Percentiles rank a stretch among this genome's conserved stretches.
phyloP scores from a whole-genome alignment of 2,113 vertebrate genomes.

The Empidonax alnorum region DNA sequence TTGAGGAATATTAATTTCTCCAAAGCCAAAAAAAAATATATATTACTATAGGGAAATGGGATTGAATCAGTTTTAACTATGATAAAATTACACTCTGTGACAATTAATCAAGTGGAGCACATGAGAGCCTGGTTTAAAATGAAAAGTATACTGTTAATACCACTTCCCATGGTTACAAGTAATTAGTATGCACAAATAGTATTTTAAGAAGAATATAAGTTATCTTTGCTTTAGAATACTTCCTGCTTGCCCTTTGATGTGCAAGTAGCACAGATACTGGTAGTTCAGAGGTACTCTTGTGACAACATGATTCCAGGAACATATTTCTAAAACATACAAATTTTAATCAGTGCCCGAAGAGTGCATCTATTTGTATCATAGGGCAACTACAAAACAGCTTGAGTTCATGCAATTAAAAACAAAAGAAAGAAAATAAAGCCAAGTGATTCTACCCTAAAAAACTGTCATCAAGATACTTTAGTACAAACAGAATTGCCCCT shows the following conservation, averaged over 20 bases:
- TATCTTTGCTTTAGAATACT: background rate
- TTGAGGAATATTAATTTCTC: constrained; percentile 74
- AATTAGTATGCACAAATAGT: constrained; percentile 53
- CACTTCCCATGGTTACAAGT: constrained; percentile 19
- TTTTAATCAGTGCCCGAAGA: constrained; percentile 27
- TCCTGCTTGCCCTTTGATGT: background rate
- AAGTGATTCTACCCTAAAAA: background rate
- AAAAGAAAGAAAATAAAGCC: background rate
- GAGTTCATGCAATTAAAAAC: background rate
- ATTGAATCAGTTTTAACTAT: constrained; percentile 70
- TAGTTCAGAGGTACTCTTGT: background rate
- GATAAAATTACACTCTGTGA: constrained; percentile 66
- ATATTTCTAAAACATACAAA: constrained; percentile 30
- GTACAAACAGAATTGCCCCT: constrained; percentile 10
- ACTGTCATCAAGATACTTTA: background rate
- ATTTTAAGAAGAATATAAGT: constrained; percentile 35
- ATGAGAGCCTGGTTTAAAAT: constrained; percentile 51
- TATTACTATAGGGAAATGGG: constrained; percentile 67
- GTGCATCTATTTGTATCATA: background rate
- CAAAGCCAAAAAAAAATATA: constrained; percentile 38
- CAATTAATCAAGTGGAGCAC: constrained; percentile 66
- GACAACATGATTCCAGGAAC: background rate
- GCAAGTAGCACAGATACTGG: background rate
- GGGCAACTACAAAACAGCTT: constrained; percentile 24
- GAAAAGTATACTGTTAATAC: constrained; percentile 42